These are phyloP conservation scores for Cyanoramphus novaezelandiae DNA, from an alignment of 2,113 vertebrate species.

Conservation along the genomic window DNA sequence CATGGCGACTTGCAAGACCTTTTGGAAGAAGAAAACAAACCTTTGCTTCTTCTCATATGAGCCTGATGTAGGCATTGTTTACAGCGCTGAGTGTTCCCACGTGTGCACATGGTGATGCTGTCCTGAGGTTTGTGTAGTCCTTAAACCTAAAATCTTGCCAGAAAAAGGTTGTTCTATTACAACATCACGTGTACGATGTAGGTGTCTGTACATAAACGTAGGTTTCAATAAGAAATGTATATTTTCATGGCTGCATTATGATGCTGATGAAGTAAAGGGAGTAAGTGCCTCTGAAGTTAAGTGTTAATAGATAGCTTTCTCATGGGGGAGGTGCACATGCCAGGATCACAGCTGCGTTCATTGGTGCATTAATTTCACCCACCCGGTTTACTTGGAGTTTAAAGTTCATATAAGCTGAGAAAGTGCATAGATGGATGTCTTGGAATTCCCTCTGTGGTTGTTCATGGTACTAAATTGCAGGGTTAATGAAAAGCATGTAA, in stretches of 20 bases:
- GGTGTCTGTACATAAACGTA: neutral
- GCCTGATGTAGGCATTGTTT: neutral
- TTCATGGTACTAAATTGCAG: neutral
- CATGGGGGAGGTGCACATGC: neutral
- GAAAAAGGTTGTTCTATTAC: neutral
- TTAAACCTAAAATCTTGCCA: neutral
- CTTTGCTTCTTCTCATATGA: neutral
- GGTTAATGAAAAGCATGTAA: neutral
- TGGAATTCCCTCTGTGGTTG: neutral
- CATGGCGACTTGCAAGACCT: neutral
- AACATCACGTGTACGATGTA: neutral
- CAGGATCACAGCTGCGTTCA: neutral
- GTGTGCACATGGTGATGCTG: fast-evolving
- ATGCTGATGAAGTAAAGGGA: neutral
- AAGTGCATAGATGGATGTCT: neutral
- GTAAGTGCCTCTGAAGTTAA: neutral
- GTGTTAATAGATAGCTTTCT: neutral
- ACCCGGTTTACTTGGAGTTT: neutral
- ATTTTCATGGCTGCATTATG: neutral
- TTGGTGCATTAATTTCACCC: neutral
- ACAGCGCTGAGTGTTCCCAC: neutral
- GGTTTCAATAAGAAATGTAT: neutral
- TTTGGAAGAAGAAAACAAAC: neutral
- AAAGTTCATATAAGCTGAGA: neutral
- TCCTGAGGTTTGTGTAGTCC: neutral